Evolutionary conservation across 2,888 invertebrate genomes (phyloP).

Genomic region (Caenorhabditis angaria): DNA sequence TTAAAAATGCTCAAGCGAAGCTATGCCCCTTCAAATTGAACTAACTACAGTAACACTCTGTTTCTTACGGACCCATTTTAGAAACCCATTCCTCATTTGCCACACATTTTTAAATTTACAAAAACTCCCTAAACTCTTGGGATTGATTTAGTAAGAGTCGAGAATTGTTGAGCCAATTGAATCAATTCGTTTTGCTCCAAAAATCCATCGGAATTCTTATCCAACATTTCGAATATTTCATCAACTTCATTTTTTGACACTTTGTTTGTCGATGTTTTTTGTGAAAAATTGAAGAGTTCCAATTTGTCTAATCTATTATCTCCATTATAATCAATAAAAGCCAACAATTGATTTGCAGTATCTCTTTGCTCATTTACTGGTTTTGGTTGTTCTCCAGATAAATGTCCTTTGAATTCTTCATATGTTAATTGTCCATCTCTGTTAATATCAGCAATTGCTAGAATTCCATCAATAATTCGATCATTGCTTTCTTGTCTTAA

Average conservation of each 20-base stretch:
- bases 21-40: too few relatives aligned
- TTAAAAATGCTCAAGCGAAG: too few relatives aligned
- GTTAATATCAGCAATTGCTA: constrained; percentile 64
- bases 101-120: background rate
- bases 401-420: constrained; percentile 56
- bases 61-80: too few relatives aligned
- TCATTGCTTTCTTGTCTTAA: constrained; percentile 43
- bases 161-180: constrained; percentile 33
- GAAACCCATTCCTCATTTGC: too few relatives aligned
- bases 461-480: constrained; percentile 63
- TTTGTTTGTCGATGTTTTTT: constrained; percentile 41
- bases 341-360: constrained; percentile 62
- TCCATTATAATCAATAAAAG: constrained; percentile 61
- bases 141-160: constrained; percentile 31
- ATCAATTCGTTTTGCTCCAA: constrained; percentile 28
- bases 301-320: constrained; percentile 54
- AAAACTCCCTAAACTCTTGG: constrained; percentile 37
- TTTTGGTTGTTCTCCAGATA: constrained; percentile 35
- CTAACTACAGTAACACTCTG: too few relatives aligned
- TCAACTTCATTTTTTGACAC: constrained; percentile 34
- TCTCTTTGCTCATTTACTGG: constrained; percentile 57
- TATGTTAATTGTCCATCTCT: constrained; percentile 59
- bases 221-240: constrained; percentile 33
- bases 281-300: constrained; percentile 61
- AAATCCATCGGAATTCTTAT: constrained; percentile 35